phyloP scores from a whole-genome alignment of 64 coral and sea anemone species.

The Trachythela sp. region DNA sequence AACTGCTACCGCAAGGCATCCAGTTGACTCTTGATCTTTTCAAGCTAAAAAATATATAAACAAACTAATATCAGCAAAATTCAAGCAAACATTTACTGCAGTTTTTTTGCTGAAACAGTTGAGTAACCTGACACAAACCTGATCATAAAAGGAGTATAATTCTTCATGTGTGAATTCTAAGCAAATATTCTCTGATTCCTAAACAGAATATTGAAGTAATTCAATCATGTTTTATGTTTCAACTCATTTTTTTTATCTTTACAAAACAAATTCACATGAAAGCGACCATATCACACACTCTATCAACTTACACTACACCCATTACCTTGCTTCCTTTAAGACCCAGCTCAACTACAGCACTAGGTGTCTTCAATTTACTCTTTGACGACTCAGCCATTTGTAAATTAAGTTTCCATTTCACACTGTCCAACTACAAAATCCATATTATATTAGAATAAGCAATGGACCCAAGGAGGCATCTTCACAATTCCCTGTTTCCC shows the following conservation, averaged over 20 bases:
- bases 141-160: conserved; percentile 87
- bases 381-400: conserved; percentile 88
- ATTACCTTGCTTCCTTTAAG: conserved; percentile 69
- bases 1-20: conserved; percentile 66
- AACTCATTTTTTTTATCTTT: too few relatives aligned
- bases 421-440: conserved; percentile 61
- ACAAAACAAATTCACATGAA: too few relatives aligned
- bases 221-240: too few relatives aligned
- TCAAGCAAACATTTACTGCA: not conserved
- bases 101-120: not conserved
- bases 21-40: conserved; percentile 87
- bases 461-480: too few relatives aligned
- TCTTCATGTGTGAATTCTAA: conserved; percentile 96
- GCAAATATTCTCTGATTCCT: conserved; percentile 72
- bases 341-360: conserved; percentile 84
- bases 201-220: conserved; percentile 19
- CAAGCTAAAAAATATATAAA: conserved; percentile 60
- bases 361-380: conserved; percentile 88
- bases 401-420: conserved; percentile 92
- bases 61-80: not conserved
- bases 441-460: not conserved
- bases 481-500: too few relatives aligned
- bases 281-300: not conserved
- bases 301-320: too few relatives aligned
- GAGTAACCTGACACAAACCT: conserved; percentile 32